Evolutionary conservation across 2,797 vertebrate genomes (phyloP).

Genomic region (Spinibarbus caldwelli): DNA sequence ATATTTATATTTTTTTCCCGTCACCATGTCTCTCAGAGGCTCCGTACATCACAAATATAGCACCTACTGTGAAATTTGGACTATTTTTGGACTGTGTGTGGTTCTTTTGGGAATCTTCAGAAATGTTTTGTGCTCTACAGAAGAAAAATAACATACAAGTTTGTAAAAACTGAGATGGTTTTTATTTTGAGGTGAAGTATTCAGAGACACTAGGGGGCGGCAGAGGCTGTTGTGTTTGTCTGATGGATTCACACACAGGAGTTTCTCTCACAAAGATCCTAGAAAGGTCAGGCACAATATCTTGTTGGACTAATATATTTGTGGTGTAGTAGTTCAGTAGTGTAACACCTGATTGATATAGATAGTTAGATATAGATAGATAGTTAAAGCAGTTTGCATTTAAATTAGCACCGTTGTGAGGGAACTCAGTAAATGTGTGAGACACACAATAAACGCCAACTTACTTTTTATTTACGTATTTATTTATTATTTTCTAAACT

Average conservation of each 20-base stretch:
- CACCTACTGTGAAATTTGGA: background rate
- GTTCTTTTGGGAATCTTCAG: background rate
- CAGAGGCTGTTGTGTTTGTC: slow-evolving; percentile 44
- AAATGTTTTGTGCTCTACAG: background rate
- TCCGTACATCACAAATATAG: background rate
- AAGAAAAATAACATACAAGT: background rate
- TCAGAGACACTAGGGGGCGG: slow-evolving; percentile 61
- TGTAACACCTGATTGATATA: no score
- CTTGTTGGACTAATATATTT: background rate
- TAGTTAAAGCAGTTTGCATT: background rate
- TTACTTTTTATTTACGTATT: no score
- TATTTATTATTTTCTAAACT: background rate
- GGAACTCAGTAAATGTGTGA: no score
- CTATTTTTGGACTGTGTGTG: background rate
- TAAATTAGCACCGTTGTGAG: background rate
- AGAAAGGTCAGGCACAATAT: background rate
- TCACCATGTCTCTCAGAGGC: background rate
- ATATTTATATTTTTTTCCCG: background rate
- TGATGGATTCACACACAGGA: background rate
- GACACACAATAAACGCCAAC: background rate
- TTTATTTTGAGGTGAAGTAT: background rate
- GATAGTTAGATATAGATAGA: no score
- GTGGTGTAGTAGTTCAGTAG: background rate
- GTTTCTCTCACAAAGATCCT: background rate
- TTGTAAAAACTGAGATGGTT: background rate